Conservation (phyloP, 2,797 vertebrate genomes). For the Darevskia mixta region DNA sequence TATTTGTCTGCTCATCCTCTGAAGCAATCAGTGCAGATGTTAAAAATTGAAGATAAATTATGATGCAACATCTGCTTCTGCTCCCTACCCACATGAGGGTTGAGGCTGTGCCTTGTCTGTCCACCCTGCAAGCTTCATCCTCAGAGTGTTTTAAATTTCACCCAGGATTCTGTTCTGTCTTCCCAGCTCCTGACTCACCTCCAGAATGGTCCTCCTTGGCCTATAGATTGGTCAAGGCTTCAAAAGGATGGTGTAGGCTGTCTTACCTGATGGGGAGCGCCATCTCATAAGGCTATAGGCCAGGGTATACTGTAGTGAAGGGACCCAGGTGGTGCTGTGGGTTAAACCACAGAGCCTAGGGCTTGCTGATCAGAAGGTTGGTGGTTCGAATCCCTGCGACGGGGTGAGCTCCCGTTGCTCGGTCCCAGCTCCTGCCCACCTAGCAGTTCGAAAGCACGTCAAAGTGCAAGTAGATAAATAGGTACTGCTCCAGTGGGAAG, state of each 20-base stretch:
- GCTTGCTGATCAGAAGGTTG: too few species aligned
- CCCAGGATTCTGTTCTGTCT: background rate
- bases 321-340: too few species aligned
- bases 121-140: background rate
- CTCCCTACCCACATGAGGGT: background rate
- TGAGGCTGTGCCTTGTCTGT: background rate
- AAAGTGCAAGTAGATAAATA: too few species aligned
- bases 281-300: background rate
- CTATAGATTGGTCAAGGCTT: background rate
- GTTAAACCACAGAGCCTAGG: too few species aligned
- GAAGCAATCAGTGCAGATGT: background rate
- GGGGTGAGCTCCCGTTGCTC: too few species aligned
- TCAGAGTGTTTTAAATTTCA: background rate
- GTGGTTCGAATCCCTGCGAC: too few species aligned
- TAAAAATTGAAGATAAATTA: background rate
- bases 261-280: background rate
- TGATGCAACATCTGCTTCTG: background rate
- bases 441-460: too few species aligned
- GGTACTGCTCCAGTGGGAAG: too few species aligned
- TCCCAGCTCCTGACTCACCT: background rate
- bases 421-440: too few species aligned
- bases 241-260: background rate
- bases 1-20: slow-evolving; percentile 10
- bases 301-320: background rate
- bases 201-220: background rate